Conservation (phyloP, 2,113 vertebrate species). For the Triplophysa rosa region DNA sequence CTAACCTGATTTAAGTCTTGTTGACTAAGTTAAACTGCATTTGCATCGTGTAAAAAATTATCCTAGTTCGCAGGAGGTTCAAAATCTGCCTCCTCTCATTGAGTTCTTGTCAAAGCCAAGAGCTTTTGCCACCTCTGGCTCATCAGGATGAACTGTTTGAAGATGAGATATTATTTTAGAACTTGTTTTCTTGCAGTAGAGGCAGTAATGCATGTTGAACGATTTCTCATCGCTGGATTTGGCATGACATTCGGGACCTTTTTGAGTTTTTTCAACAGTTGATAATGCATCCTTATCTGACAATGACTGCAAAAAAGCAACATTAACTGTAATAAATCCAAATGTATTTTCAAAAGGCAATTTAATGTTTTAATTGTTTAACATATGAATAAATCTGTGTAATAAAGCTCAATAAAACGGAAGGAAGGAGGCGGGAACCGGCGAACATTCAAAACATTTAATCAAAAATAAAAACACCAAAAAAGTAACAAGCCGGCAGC, state of each 20-base stretch:
- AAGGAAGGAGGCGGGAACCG: too few relatives aligned
- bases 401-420: too few relatives aligned
- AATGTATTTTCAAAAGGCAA: not conserved
- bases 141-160: conserved; percentile 12
- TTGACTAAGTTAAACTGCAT: not conserved
- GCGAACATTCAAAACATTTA: too few relatives aligned
- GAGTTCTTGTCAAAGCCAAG: conserved; percentile 36
- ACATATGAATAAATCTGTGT: too few relatives aligned
- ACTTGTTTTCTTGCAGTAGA: conserved; percentile 38
- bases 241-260: not conserved
- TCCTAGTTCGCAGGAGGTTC: conserved; percentile 35
- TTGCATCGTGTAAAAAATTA: conserved; percentile 17
- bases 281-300: not conserved
- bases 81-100: conserved; percentile 31
- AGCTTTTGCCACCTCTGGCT: conserved; percentile 41
- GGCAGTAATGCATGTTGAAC: conserved; percentile 36
- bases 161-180: conserved; percentile 28
- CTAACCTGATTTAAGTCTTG: not conserved
- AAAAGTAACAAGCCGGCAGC: too few relatives aligned
- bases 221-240: conserved; percentile 18
- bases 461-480: too few relatives aligned
- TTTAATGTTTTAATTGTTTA: not conserved
- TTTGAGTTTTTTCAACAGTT: not conserved
- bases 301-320: not conserved
- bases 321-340: not conserved